Percentiles rank a stretch among this genome's conserved stretches.
Evolutionary conservation across 2,113 vertebrate genomes (phyloP).

Genomic region (Antechinus stuartii): DNA sequence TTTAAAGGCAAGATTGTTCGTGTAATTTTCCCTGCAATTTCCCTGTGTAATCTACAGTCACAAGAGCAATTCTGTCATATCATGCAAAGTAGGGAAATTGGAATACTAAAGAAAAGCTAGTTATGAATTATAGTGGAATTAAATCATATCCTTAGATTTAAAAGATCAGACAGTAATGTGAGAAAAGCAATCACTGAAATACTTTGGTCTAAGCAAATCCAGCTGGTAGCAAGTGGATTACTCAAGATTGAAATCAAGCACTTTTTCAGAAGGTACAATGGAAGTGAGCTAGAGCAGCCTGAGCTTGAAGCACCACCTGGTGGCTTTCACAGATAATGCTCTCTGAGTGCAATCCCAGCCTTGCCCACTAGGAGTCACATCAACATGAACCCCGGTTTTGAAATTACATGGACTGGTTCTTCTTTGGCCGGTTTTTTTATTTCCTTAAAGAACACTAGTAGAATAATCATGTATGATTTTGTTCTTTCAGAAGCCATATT

Average conservation of each 20-base stretch:
- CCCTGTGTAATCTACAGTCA: background rate
- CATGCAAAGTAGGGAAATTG: background rate
- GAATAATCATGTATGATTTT: background rate
- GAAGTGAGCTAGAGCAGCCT: background rate
- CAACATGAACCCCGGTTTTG: background rate
- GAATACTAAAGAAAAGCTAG: background rate
- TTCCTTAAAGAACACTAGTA: background rate
- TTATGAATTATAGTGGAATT: background rate
- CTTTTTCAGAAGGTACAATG: background rate
- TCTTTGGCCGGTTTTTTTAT: background rate
- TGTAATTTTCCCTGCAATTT: background rate
- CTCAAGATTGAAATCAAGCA: background rate
- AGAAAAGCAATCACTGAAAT: background rate
- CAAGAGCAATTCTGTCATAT: background rate
- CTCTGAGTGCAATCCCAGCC: background rate
- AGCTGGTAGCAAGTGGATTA: background rate
- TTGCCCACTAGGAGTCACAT: background rate
- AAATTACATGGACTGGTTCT: background rate
- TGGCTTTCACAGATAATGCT: background rate
- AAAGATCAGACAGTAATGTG: background rate
- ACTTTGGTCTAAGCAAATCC: background rate
- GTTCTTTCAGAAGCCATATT: background rate
- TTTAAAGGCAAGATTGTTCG: background rate
- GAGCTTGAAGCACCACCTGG: background rate
- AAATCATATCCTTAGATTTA: background rate